Evolutionary conservation across 2,888 invertebrate species (phyloP).

Genomic region (Athripsodes cinereus): DNA sequence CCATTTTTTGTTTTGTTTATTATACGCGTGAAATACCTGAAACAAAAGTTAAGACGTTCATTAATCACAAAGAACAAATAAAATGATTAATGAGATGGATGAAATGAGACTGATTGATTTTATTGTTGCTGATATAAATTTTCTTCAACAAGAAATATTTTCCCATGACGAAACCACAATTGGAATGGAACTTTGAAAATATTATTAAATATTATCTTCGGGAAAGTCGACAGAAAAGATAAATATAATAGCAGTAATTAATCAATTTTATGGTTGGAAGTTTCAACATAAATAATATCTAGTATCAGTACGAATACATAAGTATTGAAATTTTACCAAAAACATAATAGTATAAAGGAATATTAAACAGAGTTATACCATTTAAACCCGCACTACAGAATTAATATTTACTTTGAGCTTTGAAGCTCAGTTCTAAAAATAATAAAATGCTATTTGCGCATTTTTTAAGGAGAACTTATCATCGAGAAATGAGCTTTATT

Average conservation of each 20-base stretch:
- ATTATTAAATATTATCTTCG: background rate
- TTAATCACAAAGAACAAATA: background rate
- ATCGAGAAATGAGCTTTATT: too few relatives aligned
- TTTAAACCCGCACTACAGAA: too few relatives aligned
- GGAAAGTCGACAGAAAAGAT: background rate
- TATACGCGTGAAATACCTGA: background rate
- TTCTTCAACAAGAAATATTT: background rate
- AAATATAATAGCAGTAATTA: background rate
- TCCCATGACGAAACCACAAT: background rate
- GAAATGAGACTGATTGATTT: background rate
- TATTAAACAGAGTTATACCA: too few relatives aligned
- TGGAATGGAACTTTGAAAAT: background rate
- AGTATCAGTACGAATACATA: too few relatives aligned
- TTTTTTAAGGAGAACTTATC: too few relatives aligned
- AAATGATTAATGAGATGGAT: background rate
- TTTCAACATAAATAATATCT: background rate
- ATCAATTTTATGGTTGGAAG: background rate
- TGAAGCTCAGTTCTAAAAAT: too few relatives aligned
- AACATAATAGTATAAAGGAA: too few relatives aligned
- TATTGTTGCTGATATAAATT: background rate
- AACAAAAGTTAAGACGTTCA: background rate
- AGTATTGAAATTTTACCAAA: too few relatives aligned
- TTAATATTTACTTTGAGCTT: too few relatives aligned
- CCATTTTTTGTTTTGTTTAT: conserved; percentile 36
- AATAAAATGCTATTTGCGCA: too few relatives aligned